A percentile compares a stretch with the other conserved stretches of the same genome.
Evolutionary conservation across 2,113 vertebrate genomes (phyloP).

Genomic region (Dromaius novaehollandiae): DNA sequence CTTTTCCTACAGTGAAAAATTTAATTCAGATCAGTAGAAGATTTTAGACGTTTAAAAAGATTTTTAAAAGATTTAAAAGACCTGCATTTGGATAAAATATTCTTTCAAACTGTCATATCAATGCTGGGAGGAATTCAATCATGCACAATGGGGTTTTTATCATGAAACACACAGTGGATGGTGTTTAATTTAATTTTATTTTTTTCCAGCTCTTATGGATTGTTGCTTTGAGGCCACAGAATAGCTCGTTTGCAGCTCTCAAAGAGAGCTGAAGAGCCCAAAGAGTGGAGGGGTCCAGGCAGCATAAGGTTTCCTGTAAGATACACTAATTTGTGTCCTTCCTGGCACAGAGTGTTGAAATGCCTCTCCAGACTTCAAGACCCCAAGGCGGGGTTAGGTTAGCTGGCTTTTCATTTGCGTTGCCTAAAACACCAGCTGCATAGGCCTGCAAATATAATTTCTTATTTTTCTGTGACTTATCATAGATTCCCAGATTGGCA

Average conservation of each 20-base stretch:
- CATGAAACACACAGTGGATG: not conserved
- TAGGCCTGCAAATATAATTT: not conserved
- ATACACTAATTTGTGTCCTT: not conserved
- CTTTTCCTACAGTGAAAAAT: no score
- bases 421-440: not conserved
- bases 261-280: not conserved
- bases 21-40: no score
- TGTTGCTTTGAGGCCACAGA: no score
- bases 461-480: not conserved
- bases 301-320: not conserved
- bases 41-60: no score
- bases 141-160: not conserved
- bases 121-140: not conserved
- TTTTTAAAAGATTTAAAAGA: no score
- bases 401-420: not conserved
- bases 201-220: not conserved
- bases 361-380: not conserved
- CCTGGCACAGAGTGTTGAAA: not conserved
- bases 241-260: no score
- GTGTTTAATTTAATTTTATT: not conserved
- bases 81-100: not conserved
- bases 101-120: not conserved
- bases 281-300: not conserved
- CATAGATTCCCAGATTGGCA: not conserved
- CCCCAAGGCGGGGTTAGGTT: not conserved